These are phyloP conservation scores for Dendrocincla fuliginosa DNA, from an alignment of 2,797 vertebrate genomes.

Conservation along the genomic window DNA sequence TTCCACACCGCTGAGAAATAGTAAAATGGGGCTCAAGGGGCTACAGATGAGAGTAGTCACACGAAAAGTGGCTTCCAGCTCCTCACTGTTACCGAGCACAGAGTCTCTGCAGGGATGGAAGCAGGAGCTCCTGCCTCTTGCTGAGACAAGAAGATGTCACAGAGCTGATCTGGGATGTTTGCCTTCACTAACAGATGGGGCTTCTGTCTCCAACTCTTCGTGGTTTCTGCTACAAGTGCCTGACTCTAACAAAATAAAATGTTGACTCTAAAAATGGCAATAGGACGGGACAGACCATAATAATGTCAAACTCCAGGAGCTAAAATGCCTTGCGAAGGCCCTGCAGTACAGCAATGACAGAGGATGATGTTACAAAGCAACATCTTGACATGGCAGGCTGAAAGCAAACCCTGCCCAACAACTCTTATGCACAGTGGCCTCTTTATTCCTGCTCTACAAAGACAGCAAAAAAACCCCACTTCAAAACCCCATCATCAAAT, in stretches of 20 bases:
- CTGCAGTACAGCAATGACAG: not conserved
- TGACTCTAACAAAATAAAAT: not conserved
- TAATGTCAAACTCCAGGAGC: not conserved
- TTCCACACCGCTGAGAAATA: not conserved
- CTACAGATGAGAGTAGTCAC: not conserved
- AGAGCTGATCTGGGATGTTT: not conserved
- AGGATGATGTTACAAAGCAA: not conserved
- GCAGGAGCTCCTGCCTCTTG: not conserved
- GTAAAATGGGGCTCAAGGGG: not conserved
- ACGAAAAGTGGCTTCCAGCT: not conserved
- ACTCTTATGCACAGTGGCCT: not conserved
- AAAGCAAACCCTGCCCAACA: not conserved
- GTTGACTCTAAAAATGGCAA: not conserved
- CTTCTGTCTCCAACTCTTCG: not conserved
- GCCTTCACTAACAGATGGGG: not conserved
- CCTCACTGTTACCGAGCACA: rapidly evolving
- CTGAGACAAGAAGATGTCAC: not conserved
- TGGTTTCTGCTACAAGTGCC: not conserved
- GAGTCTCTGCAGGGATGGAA: not conserved
- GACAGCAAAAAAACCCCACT: not conserved
- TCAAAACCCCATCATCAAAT: constrained; percentile 28
- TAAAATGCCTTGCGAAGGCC: not conserved
- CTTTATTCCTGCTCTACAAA: not conserved
- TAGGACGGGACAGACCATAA: not conserved
- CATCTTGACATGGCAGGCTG: not conserved